Percentiles rank a stretch among this genome's conserved stretches.
Evolutionary conservation across 1,140 invertebrate species (phyloP).

Genomic region (Gonatopus flavifemur): DNA sequence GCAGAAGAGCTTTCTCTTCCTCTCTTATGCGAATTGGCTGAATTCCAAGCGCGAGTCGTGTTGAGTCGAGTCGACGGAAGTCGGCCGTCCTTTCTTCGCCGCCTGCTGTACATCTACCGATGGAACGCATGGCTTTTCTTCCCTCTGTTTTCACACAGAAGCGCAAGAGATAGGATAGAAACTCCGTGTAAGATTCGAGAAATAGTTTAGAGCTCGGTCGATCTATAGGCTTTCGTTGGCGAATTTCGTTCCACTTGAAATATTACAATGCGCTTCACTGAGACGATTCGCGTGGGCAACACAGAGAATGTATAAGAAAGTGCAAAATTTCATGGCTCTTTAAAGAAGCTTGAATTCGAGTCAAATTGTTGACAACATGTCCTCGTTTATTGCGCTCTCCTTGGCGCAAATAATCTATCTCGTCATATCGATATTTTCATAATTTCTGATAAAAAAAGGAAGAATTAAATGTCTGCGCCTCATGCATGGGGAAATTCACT

Average conservation of each 20-base stretch:
- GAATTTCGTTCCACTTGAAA: conserved; percentile 9
- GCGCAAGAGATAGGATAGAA: too few relatives aligned
- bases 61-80: conserved; percentile 4
- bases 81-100: not conserved
- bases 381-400: too few relatives aligned
- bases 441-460: too few relatives aligned
- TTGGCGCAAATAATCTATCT: too few relatives aligned
- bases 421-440: too few relatives aligned
- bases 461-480: too few relatives aligned
- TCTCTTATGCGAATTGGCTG: conserved; percentile 40
- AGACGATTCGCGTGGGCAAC: not conserved
- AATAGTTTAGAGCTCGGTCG: conserved; percentile 49
- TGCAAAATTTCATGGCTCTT: too few relatives aligned
- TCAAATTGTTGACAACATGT: too few relatives aligned
- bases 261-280: too few relatives aligned
- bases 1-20: conserved; percentile 28
- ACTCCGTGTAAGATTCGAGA: conserved; percentile 44
- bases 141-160: conserved; percentile 20
- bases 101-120: not conserved
- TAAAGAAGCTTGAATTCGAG: too few relatives aligned
- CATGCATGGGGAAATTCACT: too few relatives aligned
- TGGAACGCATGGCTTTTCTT: conserved; percentile 11
- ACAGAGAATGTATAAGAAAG: too few relatives aligned
- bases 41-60: conserved; percentile 39
- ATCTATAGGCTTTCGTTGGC: conserved; percentile 6